A percentile compares a stretch with the other conserved stretches of the same genome.
Conservation (phyloP, 2,797 vertebrate species). For the Pitangus sulphuratus region DNA sequence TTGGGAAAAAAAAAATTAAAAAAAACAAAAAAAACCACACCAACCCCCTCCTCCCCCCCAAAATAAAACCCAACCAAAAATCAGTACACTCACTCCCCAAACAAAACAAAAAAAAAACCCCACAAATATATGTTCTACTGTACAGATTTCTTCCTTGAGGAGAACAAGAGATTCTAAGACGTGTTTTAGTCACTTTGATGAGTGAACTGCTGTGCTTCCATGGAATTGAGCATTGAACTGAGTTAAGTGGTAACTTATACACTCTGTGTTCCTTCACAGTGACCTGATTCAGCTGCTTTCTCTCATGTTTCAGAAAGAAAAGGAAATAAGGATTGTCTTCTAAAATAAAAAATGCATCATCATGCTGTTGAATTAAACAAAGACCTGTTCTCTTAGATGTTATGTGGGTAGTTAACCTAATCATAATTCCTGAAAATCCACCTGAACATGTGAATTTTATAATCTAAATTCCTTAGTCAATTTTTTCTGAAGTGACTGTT, state of each 20-base stretch:
- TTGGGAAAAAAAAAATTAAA: too few species aligned
- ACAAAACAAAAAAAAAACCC: rapidly evolving
- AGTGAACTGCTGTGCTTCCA: rapidly evolving
- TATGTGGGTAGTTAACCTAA: not conserved
- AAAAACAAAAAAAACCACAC: not conserved
- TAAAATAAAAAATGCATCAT: not conserved
- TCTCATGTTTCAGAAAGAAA: not conserved
- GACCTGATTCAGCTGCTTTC: not conserved
- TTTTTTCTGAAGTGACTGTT: not conserved
- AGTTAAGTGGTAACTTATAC: not conserved
- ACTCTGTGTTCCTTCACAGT: not conserved
- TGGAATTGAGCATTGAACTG: not conserved
- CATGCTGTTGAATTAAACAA: not conserved
- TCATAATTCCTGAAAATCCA: not conserved
- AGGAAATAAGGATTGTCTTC: not conserved
- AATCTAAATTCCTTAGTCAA: not conserved
- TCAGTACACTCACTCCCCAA: not conserved
- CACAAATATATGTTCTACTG: not conserved
- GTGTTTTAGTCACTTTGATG: not conserved
- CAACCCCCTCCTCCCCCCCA: too few species aligned
- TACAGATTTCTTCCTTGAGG: not conserved
- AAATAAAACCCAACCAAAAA: rapidly evolving
- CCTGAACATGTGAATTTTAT: not conserved
- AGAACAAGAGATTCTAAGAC: not conserved
- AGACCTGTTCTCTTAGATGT: not conserved